Base-by-base conservation (phyloP, 2,888 invertebrate genomes). In the Philhelius pedissequus region DNA sequence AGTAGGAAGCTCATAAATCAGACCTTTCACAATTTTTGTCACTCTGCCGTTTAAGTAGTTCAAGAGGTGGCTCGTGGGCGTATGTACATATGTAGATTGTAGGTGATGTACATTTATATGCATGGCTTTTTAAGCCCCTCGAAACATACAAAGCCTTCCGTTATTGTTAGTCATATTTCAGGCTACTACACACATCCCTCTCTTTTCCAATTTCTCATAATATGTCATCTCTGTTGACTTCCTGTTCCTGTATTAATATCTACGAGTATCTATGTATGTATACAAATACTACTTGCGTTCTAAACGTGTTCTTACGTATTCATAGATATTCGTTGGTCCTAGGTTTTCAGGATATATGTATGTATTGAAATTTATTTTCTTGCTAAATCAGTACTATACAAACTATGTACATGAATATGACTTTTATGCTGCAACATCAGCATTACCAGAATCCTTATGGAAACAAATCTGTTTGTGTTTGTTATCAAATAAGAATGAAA, bases 1-100 rank as follows among this genome's bases (percentile, higher is more conserved):
- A 68, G 45, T 9, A 62, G 30, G 48, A 66, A 58, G 66, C 81
- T 66, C 76, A 76, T 81, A 81, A 76, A 81, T 76, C 80, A 64
- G 56, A 80, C 75, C 56, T 80, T 58, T 70, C 76, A 32, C 32
- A 66, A 40, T 76, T 58, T 69, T 76, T 70, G 70, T 70, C 76
- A 58, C 64, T 66, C 50, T 4, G 20, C 13, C 20, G 20, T 56
- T 54, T 20, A 13, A 56, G 35, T 56, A 56, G 56, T 56, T 56
- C 35, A 56, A 35, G 35, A 56, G 56, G 13, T 20, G 32, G 8
- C 35, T 35, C 7, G 32, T n/a, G 56, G 56, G 56, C 13, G 13
- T 56, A 32, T 9, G 22, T n/a, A n/a, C n/a, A n/a, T n/a, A n/a
- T n/a, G n/a, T n/a, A n/a, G n/a, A n/a, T n/a, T n/a, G n/a, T n/a